phyloP scores from a whole-genome alignment of 2,797 vertebrate species.

The Crocidura indochinensis region DNA sequence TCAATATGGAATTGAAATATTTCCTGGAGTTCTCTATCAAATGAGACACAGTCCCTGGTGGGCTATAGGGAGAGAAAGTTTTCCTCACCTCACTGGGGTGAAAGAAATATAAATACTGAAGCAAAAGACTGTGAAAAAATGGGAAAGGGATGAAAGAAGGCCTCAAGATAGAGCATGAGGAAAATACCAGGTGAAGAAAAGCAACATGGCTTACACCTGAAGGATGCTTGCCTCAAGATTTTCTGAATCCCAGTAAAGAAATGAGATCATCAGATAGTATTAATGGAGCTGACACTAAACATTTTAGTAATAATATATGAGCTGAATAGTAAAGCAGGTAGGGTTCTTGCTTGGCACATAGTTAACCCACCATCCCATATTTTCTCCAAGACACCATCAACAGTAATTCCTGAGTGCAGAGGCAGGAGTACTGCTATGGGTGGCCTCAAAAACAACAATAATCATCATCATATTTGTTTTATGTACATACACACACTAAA shows the following conservation, averaged over 20 bases:
- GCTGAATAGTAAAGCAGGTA: too few relatives aligned
- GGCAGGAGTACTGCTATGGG: too few relatives aligned
- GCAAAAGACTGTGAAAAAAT: not conserved
- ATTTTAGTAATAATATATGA: not conserved
- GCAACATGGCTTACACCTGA: not conserved
- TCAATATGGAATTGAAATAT: slow-evolving; percentile 9
- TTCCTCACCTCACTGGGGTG: slow-evolving; percentile 7
- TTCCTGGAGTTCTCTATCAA: slow-evolving; percentile 46
- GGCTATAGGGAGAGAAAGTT: not conserved
- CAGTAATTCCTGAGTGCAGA: too few relatives aligned
- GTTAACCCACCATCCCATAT: too few relatives aligned
- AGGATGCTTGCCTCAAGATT: not conserved
- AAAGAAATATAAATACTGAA: slow-evolving; percentile 29
- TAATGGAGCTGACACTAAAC: not conserved
- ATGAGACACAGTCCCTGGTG: not conserved
- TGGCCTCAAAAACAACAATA: too few relatives aligned
- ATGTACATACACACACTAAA: not conserved
- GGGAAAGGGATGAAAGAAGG: not conserved
- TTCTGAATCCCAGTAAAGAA: not conserved
- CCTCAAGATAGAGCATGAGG: not conserved
- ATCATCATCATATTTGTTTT: not conserved
- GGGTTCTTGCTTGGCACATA: too few relatives aligned
- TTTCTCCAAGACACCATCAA: too few relatives aligned
- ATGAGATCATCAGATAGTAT: not conserved
- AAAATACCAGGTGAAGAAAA: slow-evolving; percentile 6